Conservation (phyloP, 2,113 vertebrate genomes). For the Paedocypris sp. region DNA sequence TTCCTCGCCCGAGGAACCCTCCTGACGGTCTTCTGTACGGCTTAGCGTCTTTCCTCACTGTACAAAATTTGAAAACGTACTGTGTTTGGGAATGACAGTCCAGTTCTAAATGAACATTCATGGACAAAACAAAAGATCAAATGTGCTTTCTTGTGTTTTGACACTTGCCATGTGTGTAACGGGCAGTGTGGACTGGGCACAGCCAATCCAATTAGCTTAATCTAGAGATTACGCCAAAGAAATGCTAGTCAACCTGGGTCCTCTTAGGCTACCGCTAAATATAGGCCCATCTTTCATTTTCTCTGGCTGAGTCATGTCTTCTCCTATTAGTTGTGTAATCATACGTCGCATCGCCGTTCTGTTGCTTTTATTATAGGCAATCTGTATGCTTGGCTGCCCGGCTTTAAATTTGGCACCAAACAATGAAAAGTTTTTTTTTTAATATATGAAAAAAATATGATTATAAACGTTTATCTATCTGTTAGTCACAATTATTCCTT, state of each 20-base stretch:
- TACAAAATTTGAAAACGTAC: background rate
- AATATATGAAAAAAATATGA: no score
- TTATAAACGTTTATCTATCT: no score
- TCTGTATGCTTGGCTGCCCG: no score
- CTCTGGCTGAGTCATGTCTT: slow-evolving; percentile 29
- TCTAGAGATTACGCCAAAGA: slow-evolving; percentile 53
- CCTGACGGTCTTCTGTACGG: background rate
- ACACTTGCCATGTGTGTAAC: slow-evolving; percentile 31
- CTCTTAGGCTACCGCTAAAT: slow-evolving; percentile 22
- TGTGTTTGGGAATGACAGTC: slow-evolving; percentile 1
- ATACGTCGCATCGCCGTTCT: no score
- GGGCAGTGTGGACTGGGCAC: slow-evolving; percentile 3
- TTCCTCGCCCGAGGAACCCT: background rate
- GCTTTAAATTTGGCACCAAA: no score
- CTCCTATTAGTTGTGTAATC: slow-evolving; percentile 11
- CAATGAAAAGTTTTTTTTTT: no score
- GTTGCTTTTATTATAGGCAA: no score
- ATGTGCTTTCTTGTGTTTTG: slow-evolving; percentile 36
- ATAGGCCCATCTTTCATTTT: slow-evolving; percentile 25
- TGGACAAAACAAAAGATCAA: background rate
- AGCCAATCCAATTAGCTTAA: slow-evolving; percentile 59
- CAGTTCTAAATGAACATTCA: background rate
- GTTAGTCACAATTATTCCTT: no score
- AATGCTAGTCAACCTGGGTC: slow-evolving; percentile 31
- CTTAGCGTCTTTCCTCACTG: background rate